Conservation (phyloP, 2,888 invertebrate species). For the Leptogaster cylindrica region DNA sequence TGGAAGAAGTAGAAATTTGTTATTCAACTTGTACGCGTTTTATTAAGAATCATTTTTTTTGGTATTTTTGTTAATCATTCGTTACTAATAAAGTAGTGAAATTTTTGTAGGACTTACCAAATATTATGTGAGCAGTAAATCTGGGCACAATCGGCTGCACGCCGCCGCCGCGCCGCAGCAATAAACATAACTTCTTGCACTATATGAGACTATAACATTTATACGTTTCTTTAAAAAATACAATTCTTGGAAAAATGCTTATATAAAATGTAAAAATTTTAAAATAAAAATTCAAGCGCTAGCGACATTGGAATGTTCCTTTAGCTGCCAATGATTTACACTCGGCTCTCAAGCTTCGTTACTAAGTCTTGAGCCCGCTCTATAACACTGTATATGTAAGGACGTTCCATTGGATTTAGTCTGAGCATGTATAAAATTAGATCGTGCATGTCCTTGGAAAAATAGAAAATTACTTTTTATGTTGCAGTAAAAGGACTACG, state of each 20-base stretch:
- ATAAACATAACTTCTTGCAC: too few relatives aligned
- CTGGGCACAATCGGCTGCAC: too few relatives aligned
- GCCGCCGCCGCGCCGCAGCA: too few relatives aligned
- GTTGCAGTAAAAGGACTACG: background rate
- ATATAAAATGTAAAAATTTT: conserved; percentile 1
- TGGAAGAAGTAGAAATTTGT: too few relatives aligned
- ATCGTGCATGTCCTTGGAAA: conserved; percentile 70
- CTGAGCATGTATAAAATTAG: conserved; percentile 74
- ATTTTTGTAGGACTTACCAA: too few relatives aligned
- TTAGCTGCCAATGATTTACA: conserved; percentile 3
- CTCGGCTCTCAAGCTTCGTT: conserved; percentile 17
- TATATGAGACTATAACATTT: too few relatives aligned
- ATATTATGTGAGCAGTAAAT: too few relatives aligned
- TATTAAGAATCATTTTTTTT: too few relatives aligned
- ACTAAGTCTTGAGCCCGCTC: conserved; percentile 65
- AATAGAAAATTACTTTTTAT: conserved; percentile 51
- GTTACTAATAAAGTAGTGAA: too few relatives aligned
- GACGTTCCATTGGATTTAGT: conserved; percentile 77
- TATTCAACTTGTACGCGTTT: too few relatives aligned
- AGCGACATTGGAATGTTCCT: conserved; percentile 11
- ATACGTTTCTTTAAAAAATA: conserved; percentile 28
- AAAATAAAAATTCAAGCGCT: conserved; percentile 4
- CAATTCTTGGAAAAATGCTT: conserved; percentile 7
- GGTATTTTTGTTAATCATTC: too few relatives aligned
- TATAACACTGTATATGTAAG: conserved; percentile 76